phyloP scores from a whole-genome alignment of 2,888 invertebrate genomes.

The Chalcosyrphus nemorum region DNA sequence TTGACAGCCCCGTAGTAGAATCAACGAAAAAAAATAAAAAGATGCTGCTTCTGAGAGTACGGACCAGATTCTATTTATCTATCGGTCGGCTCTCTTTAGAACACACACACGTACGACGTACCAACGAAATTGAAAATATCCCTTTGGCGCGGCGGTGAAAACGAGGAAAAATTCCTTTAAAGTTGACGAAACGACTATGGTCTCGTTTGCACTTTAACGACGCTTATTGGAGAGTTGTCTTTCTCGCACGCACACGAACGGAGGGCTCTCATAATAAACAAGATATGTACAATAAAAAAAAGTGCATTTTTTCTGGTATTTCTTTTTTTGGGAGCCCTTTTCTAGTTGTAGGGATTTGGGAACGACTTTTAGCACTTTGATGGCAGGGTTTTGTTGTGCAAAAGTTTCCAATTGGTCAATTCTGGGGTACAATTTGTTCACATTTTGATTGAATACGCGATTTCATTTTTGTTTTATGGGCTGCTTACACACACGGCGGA shows the following conservation, averaged over 20 bases:
- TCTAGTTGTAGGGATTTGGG: too few species aligned
- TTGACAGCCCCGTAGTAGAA: constrained; percentile 51
- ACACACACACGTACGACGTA: constrained; percentile 28
- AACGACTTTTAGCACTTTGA: too few species aligned
- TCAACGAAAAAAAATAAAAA: constrained; percentile 33
- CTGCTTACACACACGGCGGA: too few species aligned
- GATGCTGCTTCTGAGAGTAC: constrained; percentile 19
- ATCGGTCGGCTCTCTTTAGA: constrained; percentile 49
- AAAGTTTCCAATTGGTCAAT: constrained; percentile 1
- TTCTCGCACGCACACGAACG: constrained; percentile 60
- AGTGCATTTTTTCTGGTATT: constrained; percentile 39
- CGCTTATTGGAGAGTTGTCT: constrained; percentile 45
- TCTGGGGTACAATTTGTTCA: neutral
- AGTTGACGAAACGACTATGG: constrained; percentile 25
- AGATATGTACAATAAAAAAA: constrained; percentile 55
- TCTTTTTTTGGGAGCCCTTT: constrained; percentile 46
- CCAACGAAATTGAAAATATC: constrained; percentile 54
- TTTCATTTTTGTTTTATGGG: constrained; percentile 22
- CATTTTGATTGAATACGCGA: neutral
- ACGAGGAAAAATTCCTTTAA: constrained; percentile 68
- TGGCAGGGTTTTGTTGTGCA: neutral
- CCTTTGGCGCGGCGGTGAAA: constrained; percentile 56
- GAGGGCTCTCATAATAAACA: constrained; percentile 64
- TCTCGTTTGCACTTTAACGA: constrained; percentile 53
- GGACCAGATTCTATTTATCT: constrained; percentile 55